Evolutionary conservation across 2,797 vertebrate genomes (phyloP).

Genomic region (Acanthiza pusilla): DNA sequence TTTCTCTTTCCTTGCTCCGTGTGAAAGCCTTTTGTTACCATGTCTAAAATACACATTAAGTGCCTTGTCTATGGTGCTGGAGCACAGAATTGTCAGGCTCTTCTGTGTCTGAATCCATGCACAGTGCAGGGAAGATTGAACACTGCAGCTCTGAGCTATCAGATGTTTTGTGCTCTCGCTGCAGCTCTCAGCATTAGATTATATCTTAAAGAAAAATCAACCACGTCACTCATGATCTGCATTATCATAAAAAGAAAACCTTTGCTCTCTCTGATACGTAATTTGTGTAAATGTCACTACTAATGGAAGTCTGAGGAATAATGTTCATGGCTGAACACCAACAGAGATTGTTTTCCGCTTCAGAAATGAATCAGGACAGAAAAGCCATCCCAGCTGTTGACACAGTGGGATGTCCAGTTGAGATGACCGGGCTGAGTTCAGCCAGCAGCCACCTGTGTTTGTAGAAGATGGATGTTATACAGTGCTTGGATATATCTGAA

Average conservation of each 20-base stretch:
- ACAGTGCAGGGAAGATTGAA: fast-evolving
- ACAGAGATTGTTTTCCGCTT: not conserved
- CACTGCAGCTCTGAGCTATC: not conserved
- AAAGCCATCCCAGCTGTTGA: not conserved
- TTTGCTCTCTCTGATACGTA: not conserved
- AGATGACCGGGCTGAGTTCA: not conserved
- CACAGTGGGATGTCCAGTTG: not conserved
- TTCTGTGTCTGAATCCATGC: not conserved
- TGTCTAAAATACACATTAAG: not conserved
- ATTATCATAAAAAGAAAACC: not conserved
- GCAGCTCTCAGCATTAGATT: not conserved
- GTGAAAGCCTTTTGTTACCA: not conserved
- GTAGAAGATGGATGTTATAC: not conserved
- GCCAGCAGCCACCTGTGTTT: not conserved
- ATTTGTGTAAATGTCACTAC: not conserved
- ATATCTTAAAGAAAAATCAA: not conserved
- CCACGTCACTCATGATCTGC: fast-evolving
- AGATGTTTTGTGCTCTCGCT: not conserved
- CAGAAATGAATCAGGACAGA: not conserved
- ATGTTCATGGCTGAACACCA: not conserved
- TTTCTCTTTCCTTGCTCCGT: not conserved
- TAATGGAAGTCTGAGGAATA: not conserved
- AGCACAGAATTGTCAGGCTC: not conserved
- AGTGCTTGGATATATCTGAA: not conserved
- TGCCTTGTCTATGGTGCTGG: not conserved